Evolutionary conservation across 2,113 vertebrate genomes (phyloP).

Genomic region (Cyphotilapia sp.): DNA sequence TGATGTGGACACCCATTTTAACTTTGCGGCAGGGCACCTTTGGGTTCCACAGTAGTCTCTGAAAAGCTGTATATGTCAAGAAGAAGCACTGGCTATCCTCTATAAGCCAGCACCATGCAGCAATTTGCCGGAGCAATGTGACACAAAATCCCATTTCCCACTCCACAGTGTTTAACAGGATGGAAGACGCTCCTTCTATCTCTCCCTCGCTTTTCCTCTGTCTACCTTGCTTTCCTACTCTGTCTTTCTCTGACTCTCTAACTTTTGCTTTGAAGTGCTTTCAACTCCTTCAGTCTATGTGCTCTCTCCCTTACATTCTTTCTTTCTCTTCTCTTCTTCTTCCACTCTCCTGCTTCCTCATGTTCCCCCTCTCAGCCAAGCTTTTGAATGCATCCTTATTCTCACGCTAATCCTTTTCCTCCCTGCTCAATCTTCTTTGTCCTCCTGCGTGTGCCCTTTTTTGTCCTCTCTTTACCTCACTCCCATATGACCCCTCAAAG

Average conservation of each 20-base stretch:
- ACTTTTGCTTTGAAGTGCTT: constrained; percentile 27
- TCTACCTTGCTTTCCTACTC: background rate
- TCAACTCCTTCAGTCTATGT: background rate
- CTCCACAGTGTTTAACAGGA: constrained; percentile 45
- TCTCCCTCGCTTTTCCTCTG: background rate
- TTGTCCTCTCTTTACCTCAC: background rate
- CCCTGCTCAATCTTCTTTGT: background rate
- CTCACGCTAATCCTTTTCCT: constrained; percentile 9
- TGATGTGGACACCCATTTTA: background rate
- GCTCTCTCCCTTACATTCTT: background rate
- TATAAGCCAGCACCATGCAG: constrained; percentile 21
- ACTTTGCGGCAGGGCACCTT: background rate
- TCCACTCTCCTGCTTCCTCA: background rate
- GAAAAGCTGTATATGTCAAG: constrained; percentile 29
- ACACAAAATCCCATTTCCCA: constrained; percentile 58
- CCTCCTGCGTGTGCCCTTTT: background rate
- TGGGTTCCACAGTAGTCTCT: background rate
- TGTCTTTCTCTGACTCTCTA: background rate
- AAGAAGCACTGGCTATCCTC: constrained; percentile 28
- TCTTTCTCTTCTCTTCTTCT: background rate
- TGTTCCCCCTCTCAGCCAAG: background rate
- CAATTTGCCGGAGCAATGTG: constrained; percentile 43
- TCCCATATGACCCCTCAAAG: background rate
- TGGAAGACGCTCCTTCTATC: background rate
- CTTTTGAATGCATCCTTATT: background rate